Evolutionary conservation across 2,797 vertebrate species (phyloP), one percentile per base, ranked within the genome.

Genomic region (Podarcis lilfordi): DNA sequence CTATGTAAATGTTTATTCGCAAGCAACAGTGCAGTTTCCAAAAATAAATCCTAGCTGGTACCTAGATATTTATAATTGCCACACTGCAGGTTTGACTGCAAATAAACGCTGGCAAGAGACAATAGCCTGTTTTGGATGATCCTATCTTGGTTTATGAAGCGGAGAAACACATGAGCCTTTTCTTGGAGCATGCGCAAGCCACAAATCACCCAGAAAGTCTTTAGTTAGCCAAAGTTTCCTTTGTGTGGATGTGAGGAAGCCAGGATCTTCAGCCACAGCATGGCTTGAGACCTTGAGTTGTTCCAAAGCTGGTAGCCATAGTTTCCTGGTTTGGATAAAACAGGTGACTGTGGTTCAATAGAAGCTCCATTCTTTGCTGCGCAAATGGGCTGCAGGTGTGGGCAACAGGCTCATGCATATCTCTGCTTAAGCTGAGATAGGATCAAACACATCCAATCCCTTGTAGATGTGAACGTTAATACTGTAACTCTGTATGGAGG

Each of bases 11-110:
- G 88, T 94, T 94, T 64, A 90, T 74, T 88, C 80, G 90, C 93
- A 89, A 27, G 2, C 95, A 82, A 88, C 91, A 40, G 94, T 91
- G 91, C 88, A 75, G 8, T 88, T 95, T 89, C 93, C 91, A 90
- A 66, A 86, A 91, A 92, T 76, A 91, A 81, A 55, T 21, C 84
- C 76, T 91, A 87, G 88, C 89, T 90, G 76, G 91, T 94, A 85
- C 61, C 32, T 91, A 43, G 66, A 87, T 87, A 89, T 92, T 82
- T 75, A 93, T 89, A 85, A n/a, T 87, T 84, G 66, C 80, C 89
- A 19, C 81, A 80, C 50, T 93, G n/a, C 23, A 79, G 37, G 27
- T 82, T 77, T 80, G 89, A 91, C 87, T 80, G 69, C 80, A 89
- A 87, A 90, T 90, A 89, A 88, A 79, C 0, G 4, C 45, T 92